Evolutionary conservation across 1,140 invertebrate species (phyloP), one percentile per base, ranked within the genome.

Genomic region (Aphidius gifuensis): DNA sequence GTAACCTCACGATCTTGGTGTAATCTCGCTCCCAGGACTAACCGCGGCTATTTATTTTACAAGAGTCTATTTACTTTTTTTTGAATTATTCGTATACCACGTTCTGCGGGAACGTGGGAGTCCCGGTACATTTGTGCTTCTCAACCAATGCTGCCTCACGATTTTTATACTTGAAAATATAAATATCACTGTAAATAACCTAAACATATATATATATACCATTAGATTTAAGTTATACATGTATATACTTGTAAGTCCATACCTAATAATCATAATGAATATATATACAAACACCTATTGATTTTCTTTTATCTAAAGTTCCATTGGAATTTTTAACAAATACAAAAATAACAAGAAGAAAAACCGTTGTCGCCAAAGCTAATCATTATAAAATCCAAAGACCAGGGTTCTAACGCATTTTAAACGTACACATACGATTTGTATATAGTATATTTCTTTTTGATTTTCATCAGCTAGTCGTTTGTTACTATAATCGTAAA

Each of bases 401-500:
- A 32, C 23, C 23, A 32, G 23, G 23, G 4, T 32, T 32, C 2
- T 32, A 32, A 32, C 23, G 23, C 23, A 32, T 32, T 32, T 32
- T n/a, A 49, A 49, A 49, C 2, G 21, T 49, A 7, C 6, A 49
- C 21, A 21, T 9, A 49, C 7, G 6, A 49, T 16, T n/a, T 49
- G 11, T 49, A n/a, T 9, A 45, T 45, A 11, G 2, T 2, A 5
- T 45, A 45, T 11, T 9, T 9, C 4, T 49, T 49, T n/a, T 9
- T n/a, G 16, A n/a, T 49, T 49, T 6, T n/a, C 16, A 11, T 49
- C 47, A n/a, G 9, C 47, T 11, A 49, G 11, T 50, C n/a, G 39
- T 9, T 48, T 23, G 58, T 21, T 38, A 63, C 67, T 67, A 73
- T 71, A 71, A 71, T 48, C 69, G 61, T 73, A 70, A 73, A 71